Percentiles rank a stretch among this genome's conserved stretches.
Conservation (phyloP, 1,140 invertebrate species). For the Hylaeus volcanicus region DNA sequence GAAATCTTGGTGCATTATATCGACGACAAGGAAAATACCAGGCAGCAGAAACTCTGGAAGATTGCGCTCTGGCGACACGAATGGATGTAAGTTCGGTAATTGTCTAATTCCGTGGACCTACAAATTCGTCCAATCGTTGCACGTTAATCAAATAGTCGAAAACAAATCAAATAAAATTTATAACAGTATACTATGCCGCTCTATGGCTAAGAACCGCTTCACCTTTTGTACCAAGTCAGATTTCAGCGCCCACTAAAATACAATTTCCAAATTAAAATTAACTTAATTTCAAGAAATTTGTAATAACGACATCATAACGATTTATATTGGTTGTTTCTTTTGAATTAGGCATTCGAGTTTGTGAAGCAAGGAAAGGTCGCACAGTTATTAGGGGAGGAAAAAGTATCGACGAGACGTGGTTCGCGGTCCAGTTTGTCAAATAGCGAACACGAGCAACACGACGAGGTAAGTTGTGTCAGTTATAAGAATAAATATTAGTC, state of each 20-base stretch:
- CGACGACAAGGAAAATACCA: slow-evolving; percentile 99
- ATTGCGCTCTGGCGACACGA: slow-evolving; percentile 95
- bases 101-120: background rate
- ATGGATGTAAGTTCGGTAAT: slow-evolving; percentile 87
- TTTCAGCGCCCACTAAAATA: no score
- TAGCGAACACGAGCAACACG: slow-evolving; percentile 77
- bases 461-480: slow-evolving; percentile 76
- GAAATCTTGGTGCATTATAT: slow-evolving; percentile 98
- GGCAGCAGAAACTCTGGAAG: slow-evolving; percentile 98
- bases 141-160: background rate
- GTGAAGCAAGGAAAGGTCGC: slow-evolving; percentile 93
- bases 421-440: slow-evolving; percentile 77
- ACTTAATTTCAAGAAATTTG: no score
- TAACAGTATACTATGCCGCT: no score
- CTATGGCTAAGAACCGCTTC: no score
- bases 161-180: no score
- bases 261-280: no score
- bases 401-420: slow-evolving; percentile 74
- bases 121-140: background rate
- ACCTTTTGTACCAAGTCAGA: no score
- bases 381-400: slow-evolving; percentile 84
- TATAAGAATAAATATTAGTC: slow-evolving; percentile 50
- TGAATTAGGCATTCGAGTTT: slow-evolving; percentile 89
- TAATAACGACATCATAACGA: no score
- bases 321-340: slow-evolving; percentile 38